Conservation (phyloP, 2,888 invertebrate genomes). For the Agonopterix subpropinquella region DNA sequence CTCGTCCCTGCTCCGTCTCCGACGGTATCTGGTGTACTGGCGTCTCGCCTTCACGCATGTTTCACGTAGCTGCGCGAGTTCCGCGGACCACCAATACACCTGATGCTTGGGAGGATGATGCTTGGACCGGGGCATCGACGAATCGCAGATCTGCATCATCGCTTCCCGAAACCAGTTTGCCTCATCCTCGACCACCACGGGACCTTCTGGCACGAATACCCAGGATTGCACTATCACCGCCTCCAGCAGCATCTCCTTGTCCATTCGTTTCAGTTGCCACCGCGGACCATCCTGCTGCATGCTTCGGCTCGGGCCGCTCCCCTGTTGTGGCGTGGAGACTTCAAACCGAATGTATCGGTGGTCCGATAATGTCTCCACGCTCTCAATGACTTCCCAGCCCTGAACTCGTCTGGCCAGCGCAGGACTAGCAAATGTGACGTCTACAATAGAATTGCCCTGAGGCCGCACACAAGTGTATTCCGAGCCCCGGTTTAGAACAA, state of each 20-base stretch:
- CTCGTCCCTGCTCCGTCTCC: background rate
- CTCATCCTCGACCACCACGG: background rate
- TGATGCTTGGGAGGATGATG: background rate
- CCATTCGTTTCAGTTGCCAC: too few relatives aligned
- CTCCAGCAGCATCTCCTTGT: background rate
- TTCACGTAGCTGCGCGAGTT: constrained; percentile 5
- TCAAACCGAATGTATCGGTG: too few relatives aligned
- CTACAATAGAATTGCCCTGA: too few relatives aligned
- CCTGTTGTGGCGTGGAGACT: too few relatives aligned
- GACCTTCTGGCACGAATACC: background rate
- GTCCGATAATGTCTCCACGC: too few relatives aligned
- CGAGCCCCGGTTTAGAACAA: too few relatives aligned
- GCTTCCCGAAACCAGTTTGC: constrained; percentile 3
- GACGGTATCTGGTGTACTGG: constrained; percentile 5
- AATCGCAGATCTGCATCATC: constrained; percentile 11
- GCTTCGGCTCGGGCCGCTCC: too few relatives aligned
- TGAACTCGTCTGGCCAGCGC: too few relatives aligned
- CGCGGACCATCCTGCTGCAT: too few relatives aligned
- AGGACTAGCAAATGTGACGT: too few relatives aligned
- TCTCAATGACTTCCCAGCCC: too few relatives aligned
- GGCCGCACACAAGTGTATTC: too few relatives aligned
- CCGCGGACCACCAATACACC: constrained; percentile 14
- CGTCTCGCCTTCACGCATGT: constrained; percentile 5
- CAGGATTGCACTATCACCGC: constrained; percentile 6
- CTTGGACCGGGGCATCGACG: constrained; percentile 11